Evolutionary conservation across 1,140 invertebrate genomes (phyloP).

Genomic region (Drosophila sulfurigaster): DNA sequence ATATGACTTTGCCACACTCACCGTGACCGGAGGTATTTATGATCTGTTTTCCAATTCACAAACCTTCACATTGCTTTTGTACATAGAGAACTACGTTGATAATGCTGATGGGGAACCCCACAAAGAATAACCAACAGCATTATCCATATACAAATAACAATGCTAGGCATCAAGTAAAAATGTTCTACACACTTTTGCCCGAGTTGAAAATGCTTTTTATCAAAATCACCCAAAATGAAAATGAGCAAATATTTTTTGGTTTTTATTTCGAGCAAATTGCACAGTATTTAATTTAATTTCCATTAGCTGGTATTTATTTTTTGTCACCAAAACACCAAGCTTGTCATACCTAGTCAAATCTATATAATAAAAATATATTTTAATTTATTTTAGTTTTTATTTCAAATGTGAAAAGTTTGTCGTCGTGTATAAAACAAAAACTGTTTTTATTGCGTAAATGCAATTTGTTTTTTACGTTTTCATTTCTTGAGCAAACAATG

Average conservation of each 20-base stretch:
- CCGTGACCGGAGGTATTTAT: slow-evolving; percentile 94
- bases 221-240: slow-evolving; percentile 45
- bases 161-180: slow-evolving; percentile 63
- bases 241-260: slow-evolving; percentile 65
- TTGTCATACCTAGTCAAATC: slow-evolving; percentile 41
- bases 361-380: slow-evolving; percentile 2
- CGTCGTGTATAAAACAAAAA: slow-evolving; percentile 54
- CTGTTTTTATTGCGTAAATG: slow-evolving; percentile 83
- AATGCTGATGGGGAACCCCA: slow-evolving; percentile 30
- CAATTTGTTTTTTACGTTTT: slow-evolving; percentile 82
- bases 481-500: slow-evolving; percentile 11
- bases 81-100: slow-evolving; percentile 81
- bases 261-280: slow-evolving; percentile 59
- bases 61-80: slow-evolving; percentile 79
- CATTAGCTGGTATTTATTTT: slow-evolving; percentile 8
- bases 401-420: slow-evolving; percentile 52
- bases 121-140: slow-evolving; percentile 19
- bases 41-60: slow-evolving; percentile 78
- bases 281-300: slow-evolving; percentile 50
- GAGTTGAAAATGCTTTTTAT: slow-evolving; percentile 71
- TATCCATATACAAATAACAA: slow-evolving; percentile 83
- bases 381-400: slow-evolving; percentile 30
- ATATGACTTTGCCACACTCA: slow-evolving; percentile 97
- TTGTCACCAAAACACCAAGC: slow-evolving; percentile 40
- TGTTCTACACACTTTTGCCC: slow-evolving; percentile 52